Conservation (phyloP, 2,888 invertebrate species). For the Drosophila limbata region DNA sequence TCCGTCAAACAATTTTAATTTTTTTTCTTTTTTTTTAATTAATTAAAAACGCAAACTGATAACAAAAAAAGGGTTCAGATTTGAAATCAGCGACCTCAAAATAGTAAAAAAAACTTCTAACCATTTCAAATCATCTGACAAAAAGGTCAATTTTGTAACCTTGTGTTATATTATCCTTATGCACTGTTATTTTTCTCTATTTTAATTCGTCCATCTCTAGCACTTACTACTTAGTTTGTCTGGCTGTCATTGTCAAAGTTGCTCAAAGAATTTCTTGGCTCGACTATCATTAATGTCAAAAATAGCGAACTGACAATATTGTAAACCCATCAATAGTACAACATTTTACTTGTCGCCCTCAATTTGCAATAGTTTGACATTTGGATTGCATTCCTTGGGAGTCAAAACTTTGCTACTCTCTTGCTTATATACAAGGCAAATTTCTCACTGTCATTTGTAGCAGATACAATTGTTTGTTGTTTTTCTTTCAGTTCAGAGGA, state of each 20-base stretch:
- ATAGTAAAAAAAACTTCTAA: too few relatives aligned
- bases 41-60: too few relatives aligned
- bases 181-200: too few relatives aligned
- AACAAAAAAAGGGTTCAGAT: too few relatives aligned
- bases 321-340: constrained; percentile 69
- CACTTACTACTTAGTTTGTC: background rate
- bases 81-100: too few relatives aligned
- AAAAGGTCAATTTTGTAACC: too few relatives aligned
- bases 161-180: too few relatives aligned
- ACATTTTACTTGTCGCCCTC: constrained; percentile 60
- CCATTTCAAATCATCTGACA: too few relatives aligned
- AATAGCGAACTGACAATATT: constrained; percentile 69
- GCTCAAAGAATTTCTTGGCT: constrained; percentile 37
- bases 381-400: constrained; percentile 44
- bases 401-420: constrained; percentile 17
- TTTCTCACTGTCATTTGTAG: constrained; percentile 68
- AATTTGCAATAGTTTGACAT: constrained; percentile 53
- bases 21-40: too few relatives aligned
- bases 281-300: constrained; percentile 72
- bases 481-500: constrained; percentile 2
- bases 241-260: constrained; percentile 30
- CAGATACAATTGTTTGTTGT: constrained; percentile 32
- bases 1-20: too few relatives aligned
- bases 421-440: constrained; percentile 47
- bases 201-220: constrained; percentile 30